Percentiles rank a stretch among this genome's conserved stretches.
These are phyloP conservation scores for Trachelus troglodyta DNA, from an alignment of 2,888 invertebrate species.

Conservation along the genomic window DNA sequence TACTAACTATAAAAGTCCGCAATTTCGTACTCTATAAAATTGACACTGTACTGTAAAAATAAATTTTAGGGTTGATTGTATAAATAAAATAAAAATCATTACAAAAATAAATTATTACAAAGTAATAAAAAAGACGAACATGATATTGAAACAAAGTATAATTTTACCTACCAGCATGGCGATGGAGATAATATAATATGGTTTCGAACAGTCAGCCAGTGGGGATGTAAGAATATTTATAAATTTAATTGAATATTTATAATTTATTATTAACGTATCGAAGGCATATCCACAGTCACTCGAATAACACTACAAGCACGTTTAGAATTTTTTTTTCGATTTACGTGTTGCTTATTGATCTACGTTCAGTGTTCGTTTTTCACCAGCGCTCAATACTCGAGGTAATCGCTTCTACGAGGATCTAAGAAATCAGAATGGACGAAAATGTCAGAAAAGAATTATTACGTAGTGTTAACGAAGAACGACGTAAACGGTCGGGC, in stretches of 20 bases:
- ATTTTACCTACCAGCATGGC: background rate
- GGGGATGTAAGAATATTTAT: background rate
- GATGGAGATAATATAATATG: background rate
- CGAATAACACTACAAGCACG: background rate
- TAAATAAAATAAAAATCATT: too few relatives aligned
- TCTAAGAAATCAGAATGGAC: background rate
- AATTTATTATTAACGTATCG: background rate
- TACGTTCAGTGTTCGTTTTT: background rate
- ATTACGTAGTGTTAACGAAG: background rate
- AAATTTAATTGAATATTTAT: background rate
- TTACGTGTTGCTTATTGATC: background rate
- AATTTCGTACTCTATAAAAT: background rate
- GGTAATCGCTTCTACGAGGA: background rate
- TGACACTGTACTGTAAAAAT: background rate
- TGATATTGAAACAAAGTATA: background rate
- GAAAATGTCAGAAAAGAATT: background rate
- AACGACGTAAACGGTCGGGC: conserved; percentile 48
- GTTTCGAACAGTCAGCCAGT: background rate
- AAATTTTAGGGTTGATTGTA: background rate
- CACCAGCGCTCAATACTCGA: background rate
- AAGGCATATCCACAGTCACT: background rate
- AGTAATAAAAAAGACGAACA: background rate
- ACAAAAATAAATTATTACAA: too few relatives aligned
- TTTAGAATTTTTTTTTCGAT: background rate
- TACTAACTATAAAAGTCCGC: background rate